Evolutionary conservation across 1,140 invertebrate species (phyloP).

Genomic region (Monomorium pharaonis): DNA sequence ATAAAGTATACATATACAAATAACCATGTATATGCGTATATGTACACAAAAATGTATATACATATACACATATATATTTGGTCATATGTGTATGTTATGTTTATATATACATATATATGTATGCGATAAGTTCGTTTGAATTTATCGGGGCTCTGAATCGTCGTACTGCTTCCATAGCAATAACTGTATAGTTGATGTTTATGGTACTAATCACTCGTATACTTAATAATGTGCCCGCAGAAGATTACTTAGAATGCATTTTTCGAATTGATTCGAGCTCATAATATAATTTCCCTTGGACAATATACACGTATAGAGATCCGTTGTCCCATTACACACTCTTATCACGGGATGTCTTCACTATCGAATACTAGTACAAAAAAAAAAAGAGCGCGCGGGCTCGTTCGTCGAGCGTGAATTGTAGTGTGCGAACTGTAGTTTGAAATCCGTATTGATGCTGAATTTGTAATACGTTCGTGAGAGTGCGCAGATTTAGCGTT

Average conservation of each 20-base stretch:
- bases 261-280: conserved; percentile 79
- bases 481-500: conserved; percentile 44
- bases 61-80: conserved; percentile 27
- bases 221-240: conserved; percentile 64
- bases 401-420: conserved; percentile 30
- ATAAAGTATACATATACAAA: conserved; percentile 65
- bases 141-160: conserved; percentile 79
- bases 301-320: conserved; percentile 74
- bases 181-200: conserved; percentile 84
- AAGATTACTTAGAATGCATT: conserved; percentile 74
- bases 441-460: conserved; percentile 52
- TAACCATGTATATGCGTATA: neutral
- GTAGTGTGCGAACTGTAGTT: conserved; percentile 34
- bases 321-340: conserved; percentile 57
- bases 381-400: neutral
- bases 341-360: conserved; percentile 62
- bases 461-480: conserved; percentile 56
- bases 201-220: conserved; percentile 80
- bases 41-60: neutral
- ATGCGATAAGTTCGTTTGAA: conserved; percentile 77
- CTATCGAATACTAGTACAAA: conserved; percentile 62
- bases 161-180: conserved; percentile 84
- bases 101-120: conserved; percentile 4
- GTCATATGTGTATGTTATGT: conserved; percentile 9
- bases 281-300: conserved; percentile 80